Evolutionary conservation across 1,140 invertebrate genomes (phyloP), one percentile per base, ranked within the genome.

Genomic region (Drosophila oshimai): DNA sequence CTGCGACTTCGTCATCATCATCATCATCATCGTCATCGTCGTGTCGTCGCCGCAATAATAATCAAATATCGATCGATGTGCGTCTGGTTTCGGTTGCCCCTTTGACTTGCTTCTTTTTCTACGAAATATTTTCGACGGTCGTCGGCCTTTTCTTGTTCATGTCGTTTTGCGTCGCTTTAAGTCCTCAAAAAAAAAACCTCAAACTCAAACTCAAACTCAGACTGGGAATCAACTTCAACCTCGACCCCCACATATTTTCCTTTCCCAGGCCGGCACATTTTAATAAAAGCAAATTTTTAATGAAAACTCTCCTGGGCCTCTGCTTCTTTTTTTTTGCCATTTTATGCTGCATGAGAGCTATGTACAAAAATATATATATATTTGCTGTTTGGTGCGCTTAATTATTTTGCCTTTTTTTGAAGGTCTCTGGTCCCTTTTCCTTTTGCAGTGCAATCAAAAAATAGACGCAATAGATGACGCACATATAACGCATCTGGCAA

Each of bases 31-130:
- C 51, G 36, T 67, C 49, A 29, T 33, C 47, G 57, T 44, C 51
- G 47, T 67, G 50, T 47, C 67, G 49, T 51, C 69, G 54, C 74
- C 53, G 68, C 70, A 69, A 86, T 84, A 89, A 89, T 90, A 90
- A 89, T 89, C 87, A 88, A 88, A 88, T 89, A 89, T 90, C 87
- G 88, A 90, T 90, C 83, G 68, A 65, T 84, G 71, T 88, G 88
- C 88, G 88, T 89, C 88, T 90, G 88, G 75, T 75, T 88, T 78
- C 68, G 62, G 64, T 60, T 74, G 26, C 18, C 37, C 18, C 12
- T 54, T 46, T 26, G 61, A 13, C 22, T 65, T 65, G 61, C 13
- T 49, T 17, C 26, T 65, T 77, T 75, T 80, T 47, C 50, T 51
- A 71, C 65, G 45, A 83, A 77, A 60, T 41, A 70, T 72, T 75